phyloP scores from a whole-genome alignment of 1,140 invertebrate species.

The Triops cancriformis region DNA sequence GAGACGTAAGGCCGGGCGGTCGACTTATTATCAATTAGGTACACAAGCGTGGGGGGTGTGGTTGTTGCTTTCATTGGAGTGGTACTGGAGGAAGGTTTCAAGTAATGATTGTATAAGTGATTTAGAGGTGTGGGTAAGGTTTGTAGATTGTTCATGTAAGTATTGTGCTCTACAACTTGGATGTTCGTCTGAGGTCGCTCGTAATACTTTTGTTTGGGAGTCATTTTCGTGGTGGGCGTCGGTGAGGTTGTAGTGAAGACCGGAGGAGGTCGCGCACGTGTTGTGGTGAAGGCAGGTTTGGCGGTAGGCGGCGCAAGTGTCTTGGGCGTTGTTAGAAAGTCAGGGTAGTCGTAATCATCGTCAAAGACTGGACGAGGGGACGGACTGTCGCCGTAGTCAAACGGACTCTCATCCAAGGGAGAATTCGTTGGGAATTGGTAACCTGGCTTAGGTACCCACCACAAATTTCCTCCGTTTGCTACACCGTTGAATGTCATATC shows the following conservation, averaged over 20 bases:
- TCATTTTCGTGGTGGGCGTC: background rate
- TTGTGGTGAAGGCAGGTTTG: background rate
- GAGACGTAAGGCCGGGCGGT: background rate
- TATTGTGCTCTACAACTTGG: background rate
- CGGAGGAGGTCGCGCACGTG: background rate
- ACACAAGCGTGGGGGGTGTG: background rate
- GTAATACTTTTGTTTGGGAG: background rate
- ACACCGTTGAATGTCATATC: background rate
- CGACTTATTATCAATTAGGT: background rate
- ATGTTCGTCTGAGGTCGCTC: conserved; percentile 4
- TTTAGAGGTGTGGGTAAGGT: background rate
- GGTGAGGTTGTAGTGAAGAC: background rate
- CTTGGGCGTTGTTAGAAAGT: background rate
- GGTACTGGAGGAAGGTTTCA: background rate
- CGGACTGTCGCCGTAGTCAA: conserved; percentile 19
- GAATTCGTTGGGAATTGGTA: background rate
- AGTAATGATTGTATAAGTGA: background rate
- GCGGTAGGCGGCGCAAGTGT: background rate
- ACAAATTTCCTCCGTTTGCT: background rate
- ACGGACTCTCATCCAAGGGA: background rate
- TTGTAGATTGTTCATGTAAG: background rate
- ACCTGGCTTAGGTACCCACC: conserved; percentile 18
- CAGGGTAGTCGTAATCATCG: background rate
- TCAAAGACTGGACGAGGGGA: background rate
- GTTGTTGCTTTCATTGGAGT: background rate